phyloP scores from a whole-genome alignment of 2,797 vertebrate species.

The Diplodus sargus region DNA sequence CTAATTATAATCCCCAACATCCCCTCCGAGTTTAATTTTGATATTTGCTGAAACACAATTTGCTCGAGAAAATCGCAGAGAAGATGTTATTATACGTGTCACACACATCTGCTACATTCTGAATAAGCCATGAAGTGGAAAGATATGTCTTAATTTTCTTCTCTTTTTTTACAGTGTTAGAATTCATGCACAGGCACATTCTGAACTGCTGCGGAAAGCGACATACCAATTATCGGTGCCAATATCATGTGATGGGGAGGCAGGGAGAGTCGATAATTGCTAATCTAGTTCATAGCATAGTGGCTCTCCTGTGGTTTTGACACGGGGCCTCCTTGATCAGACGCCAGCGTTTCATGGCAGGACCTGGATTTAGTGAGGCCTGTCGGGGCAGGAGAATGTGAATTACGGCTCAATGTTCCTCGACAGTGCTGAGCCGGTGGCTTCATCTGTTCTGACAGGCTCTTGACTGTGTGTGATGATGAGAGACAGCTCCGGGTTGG shows the following conservation, averaged over 20 bases:
- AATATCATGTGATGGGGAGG: slow-evolving; percentile 28
- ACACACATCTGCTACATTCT: slow-evolving; percentile 29
- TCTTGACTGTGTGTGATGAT: slow-evolving; percentile 86
- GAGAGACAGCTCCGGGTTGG: slow-evolving; percentile 83
- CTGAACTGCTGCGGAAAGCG: slow-evolving; percentile 20
- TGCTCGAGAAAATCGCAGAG: slow-evolving; percentile 11
- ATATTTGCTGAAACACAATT: slow-evolving; percentile 42
- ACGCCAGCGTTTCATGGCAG: slow-evolving; percentile 60
- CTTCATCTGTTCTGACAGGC: slow-evolving; percentile 86
- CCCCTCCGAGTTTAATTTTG: slow-evolving; percentile 43
- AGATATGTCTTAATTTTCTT: slow-evolving; percentile 36
- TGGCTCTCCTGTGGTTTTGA: slow-evolving; percentile 46
- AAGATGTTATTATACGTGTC: slow-evolving; percentile 30
- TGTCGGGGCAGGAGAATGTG: slow-evolving; percentile 77
- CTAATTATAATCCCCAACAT: slow-evolving; percentile 50
- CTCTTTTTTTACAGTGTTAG: not conserved
- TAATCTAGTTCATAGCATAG: slow-evolving; percentile 65
- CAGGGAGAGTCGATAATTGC: slow-evolving; percentile 52
- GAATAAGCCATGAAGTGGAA: slow-evolving; percentile 27
- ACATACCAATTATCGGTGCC: slow-evolving; percentile 48
- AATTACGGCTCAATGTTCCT: slow-evolving; percentile 81
- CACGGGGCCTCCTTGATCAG: slow-evolving; percentile 64
- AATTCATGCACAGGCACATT: slow-evolving; percentile 42
- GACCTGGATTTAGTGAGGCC: slow-evolving; percentile 73
- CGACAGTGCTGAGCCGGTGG: slow-evolving; percentile 81